Evolutionary conservation across 1,140 invertebrate species (phyloP).

Genomic region (Streblospio benedicti): DNA sequence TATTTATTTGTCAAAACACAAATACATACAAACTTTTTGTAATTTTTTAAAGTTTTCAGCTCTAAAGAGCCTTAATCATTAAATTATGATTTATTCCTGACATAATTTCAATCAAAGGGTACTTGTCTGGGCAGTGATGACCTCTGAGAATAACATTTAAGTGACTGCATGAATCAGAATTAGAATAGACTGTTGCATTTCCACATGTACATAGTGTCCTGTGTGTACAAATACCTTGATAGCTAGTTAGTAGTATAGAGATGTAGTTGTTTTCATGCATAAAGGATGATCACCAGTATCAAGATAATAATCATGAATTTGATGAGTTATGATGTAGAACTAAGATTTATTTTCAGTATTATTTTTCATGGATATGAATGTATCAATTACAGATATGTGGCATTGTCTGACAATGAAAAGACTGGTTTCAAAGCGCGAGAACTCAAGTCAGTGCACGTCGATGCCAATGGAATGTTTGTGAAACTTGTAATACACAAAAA

Average conservation of each 20-base stretch:
- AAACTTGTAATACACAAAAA: slow-evolving; percentile 76
- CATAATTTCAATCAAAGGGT: no score
- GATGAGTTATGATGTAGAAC: neutral
- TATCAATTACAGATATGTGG: slow-evolving; percentile 59
- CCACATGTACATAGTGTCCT: no score
- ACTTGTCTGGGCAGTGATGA: no score
- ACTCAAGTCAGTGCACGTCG: slow-evolving; percentile 71
- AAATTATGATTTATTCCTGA: no score
- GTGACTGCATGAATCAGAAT: no score
- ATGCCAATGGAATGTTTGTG: slow-evolving; percentile 69
- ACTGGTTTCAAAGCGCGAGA: slow-evolving; percentile 76
- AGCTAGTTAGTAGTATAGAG: neutral
- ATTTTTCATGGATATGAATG: neutral
- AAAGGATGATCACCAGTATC: neutral
- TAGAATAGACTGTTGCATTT: no score
- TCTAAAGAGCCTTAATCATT: no score
- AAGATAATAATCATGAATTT: neutral
- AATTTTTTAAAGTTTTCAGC: neutral
- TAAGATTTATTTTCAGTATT: neutral
- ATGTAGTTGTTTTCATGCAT: neutral
- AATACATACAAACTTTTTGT: neutral
- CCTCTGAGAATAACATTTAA: no score
- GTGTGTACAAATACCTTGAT: neutral
- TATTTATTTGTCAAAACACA: neutral
- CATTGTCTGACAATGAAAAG: slow-evolving; percentile 68